These are phyloP conservation scores for Cantharis rustica DNA, from an alignment of 2,888 invertebrate genomes.

Conservation along the genomic window DNA sequence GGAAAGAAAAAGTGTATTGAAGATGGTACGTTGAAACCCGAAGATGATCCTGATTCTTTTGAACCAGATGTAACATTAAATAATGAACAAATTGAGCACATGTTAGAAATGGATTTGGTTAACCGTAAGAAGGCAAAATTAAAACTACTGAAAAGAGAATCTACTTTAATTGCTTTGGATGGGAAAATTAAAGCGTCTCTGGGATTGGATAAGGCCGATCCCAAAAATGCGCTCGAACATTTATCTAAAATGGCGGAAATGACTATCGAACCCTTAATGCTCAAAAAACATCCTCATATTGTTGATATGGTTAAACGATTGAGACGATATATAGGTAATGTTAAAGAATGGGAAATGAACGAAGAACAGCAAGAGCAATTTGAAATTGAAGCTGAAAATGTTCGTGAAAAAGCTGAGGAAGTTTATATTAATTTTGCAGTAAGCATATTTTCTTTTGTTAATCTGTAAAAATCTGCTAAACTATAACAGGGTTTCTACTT, in stretches of 20 bases:
- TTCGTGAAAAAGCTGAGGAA: slow-evolving; percentile 71
- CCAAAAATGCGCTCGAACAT: slow-evolving; percentile 71
- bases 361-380: slow-evolving; percentile 67
- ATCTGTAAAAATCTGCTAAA: too few species aligned
- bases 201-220: slow-evolving; percentile 71
- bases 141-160: slow-evolving; percentile 68
- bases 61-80: slow-evolving; percentile 66
- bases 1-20: slow-evolving; percentile 62
- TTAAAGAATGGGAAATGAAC: slow-evolving; percentile 71
- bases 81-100: slow-evolving; percentile 63
- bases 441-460: slow-evolving; percentile 22
- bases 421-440: slow-evolving; percentile 64
- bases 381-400: slow-evolving; percentile 68
- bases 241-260: slow-evolving; percentile 66
- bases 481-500: too few species aligned
- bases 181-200: slow-evolving; percentile 70
- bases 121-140: slow-evolving; percentile 63
- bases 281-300: slow-evolving; percentile 80
- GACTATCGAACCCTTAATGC: slow-evolving; percentile 72
- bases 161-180: slow-evolving; percentile 68
- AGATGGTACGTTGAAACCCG: slow-evolving; percentile 26
- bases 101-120: slow-evolving; percentile 59
- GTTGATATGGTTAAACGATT: slow-evolving; percentile 77
- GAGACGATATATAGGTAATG: slow-evolving; percentile 79
- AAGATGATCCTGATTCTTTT: slow-evolving; percentile 46